Evolutionary conservation across 2,888 invertebrate species (phyloP).

Genomic region (Platycheirus rosarum): DNA sequence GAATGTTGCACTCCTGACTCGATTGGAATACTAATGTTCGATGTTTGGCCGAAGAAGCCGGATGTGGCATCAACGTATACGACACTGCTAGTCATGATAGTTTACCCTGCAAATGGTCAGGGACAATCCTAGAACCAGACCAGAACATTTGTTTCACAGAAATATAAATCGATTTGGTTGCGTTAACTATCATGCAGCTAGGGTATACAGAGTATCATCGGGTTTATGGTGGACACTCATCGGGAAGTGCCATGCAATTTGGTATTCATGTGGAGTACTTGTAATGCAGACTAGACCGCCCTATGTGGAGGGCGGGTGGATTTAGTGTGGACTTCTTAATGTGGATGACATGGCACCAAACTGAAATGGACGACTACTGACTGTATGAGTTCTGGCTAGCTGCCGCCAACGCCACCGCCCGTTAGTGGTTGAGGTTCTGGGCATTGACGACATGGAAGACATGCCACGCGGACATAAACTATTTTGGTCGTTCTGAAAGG

Average conservation of each 20-base stretch:
- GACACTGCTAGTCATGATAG: conserved; percentile 5
- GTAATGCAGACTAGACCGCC: conserved; percentile 73
- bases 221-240: conserved; percentile 10
- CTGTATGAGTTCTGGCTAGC: background rate
- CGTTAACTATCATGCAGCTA: background rate
- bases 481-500: conserved; percentile 67
- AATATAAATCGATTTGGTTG: conserved; percentile 63
- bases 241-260: conserved; percentile 71
- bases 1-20: conserved; percentile 71
- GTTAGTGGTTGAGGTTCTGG: background rate
- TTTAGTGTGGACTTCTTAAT: conserved; percentile 43
- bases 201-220: too few species aligned
- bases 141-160: conserved; percentile 71
- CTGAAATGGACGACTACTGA: conserved; percentile 15
- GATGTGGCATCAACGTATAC: conserved; percentile 62
- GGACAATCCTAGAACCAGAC: conserved; percentile 72
- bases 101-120: conserved; percentile 67
- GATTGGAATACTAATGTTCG: conserved; percentile 68
- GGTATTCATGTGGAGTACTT: conserved; percentile 67
- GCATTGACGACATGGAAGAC: conserved; percentile 48
- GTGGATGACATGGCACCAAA: conserved; percentile 59
- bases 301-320: conserved; percentile 59
- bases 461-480: conserved; percentile 64
- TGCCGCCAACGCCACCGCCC: conserved; percentile 12
- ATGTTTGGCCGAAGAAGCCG: conserved; percentile 64